Base-by-base conservation (phyloP, 2,888 invertebrate species). In the Parthenolecanium corni region DNA sequence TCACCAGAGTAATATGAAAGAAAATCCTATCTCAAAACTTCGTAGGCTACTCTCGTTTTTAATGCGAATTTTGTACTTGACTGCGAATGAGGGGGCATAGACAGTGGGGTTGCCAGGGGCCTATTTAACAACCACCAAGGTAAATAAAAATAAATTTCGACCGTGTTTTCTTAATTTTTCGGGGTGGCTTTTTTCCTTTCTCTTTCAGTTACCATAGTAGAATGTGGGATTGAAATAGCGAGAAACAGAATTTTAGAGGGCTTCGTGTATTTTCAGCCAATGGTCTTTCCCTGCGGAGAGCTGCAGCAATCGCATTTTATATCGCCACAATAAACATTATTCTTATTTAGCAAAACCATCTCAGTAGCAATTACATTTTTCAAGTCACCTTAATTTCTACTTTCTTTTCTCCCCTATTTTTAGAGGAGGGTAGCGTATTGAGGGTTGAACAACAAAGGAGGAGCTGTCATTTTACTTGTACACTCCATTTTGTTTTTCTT, bases 261-360 rank as follows among this genome's bases (percentile, higher is more conserved):
- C 21, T 54, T 54, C 20, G 40, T 54, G 40, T 14, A 21, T 54
- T 24, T 20, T 23, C 21, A 36, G 38, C 16, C 42, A 21, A 31
- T 23, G 36, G 40, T 54, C 40, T 38, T 54, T 40, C 38, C 42
- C 46, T 56, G 12, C 23, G 14, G 23, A 54, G 42, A 44, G 42
- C n/a, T 44, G 31, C 25, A 42, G 44, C 40, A 56, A 56, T 46
- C 44, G 21, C 56, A 46, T 25, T 56, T 56, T 46, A 56, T 56
- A 56, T 56, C 56, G 56, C 31, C 14, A 44, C 56, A 56, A 56
- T 56, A 46, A 56, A 56, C 56, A 56, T 56, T 56, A 46, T 56
- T 56, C 56, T 56, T 56, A 46, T 56, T 56, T 56, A 56, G 56
- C 42, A 31, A 31, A 31, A 21, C 42, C 44, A 56, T 25, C 56